Evolutionary conservation across 2,113 vertebrate species (phyloP), one percentile per base, ranked within the genome.

Genomic region (Solea senegalensis): DNA sequence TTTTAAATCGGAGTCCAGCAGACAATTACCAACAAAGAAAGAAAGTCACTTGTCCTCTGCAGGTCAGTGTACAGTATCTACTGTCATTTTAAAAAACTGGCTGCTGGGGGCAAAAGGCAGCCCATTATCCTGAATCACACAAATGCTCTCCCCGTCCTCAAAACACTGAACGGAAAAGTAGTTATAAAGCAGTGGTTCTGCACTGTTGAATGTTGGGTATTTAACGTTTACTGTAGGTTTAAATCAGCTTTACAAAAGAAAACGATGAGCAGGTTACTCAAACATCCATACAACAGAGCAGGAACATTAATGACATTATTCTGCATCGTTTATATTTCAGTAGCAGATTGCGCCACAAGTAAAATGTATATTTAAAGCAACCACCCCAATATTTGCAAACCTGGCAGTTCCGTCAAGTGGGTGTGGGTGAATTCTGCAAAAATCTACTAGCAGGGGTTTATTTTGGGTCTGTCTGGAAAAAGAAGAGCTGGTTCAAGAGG

Each of bases 41-140:
- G 16, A 69, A 69, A 68, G 21, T 69, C 8, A 49, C 10, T 0
- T 2, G 54, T 51, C 56, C 26, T 71, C 52, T 48, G 49, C 58
- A 78, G 78, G 72, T 40, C 59, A 34, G 69, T 50, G 5, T 34
- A 34, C 34, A 34, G 14, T 50, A 43, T 81, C 81, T 68, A 74
- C 71, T 59, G 66, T 71, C 53, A 74, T 69, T 80, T 69, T 48
- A 63, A 51, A 51, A 40, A 40, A 55, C 52, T 10, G 59, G 45
- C 58, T 60, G 55, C 48, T 58, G 63, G 9, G 52, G 64, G 70
- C 40, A 57, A 55, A 76, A 49, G 44, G 14, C 28, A 67, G 46
- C 69, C 68, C 5, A 59, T 72, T 81, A 79, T 84, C 49, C 45
- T 49, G 55, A 57, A 9, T 57, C 69, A 77, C 65, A 28, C 13